phyloP scores from a whole-genome alignment of 2,113 vertebrate genomes.

The Xenopus laevis region DNA sequence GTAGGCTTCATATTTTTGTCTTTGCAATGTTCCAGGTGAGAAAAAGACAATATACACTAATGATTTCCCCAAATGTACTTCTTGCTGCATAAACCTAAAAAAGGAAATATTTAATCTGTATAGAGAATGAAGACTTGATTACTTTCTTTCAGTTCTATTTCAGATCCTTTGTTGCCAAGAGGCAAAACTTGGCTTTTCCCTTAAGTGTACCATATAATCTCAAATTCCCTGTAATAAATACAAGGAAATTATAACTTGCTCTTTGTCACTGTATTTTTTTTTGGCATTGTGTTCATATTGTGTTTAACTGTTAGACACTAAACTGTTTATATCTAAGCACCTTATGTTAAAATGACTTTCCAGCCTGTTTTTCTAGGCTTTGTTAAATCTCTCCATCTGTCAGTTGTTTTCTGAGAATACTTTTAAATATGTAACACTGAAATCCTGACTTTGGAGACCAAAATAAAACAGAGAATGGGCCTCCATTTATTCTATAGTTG shows the following conservation, averaged over 20 bases:
- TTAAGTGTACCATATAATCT: neutral
- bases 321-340: conserved; percentile 2
- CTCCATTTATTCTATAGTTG: too few relatives aligned
- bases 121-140: neutral
- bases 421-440: too few relatives aligned
- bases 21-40: neutral
- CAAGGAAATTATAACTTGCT: neutral
- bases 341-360: too few relatives aligned
- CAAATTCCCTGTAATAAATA: neutral
- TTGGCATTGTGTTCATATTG: neutral
- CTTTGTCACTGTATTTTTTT: neutral
- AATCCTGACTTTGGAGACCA: too few relatives aligned
- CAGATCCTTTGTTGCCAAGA: neutral
- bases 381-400: too few relatives aligned
- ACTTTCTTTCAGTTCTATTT: neutral
- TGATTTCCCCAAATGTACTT: neutral
- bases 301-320: conserved; percentile 2
- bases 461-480: too few relatives aligned
- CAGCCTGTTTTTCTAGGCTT: too few relatives aligned
- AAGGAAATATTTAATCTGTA: neutral
- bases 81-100: neutral
- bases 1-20: neutral
- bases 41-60: conserved; percentile 1
- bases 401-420: too few relatives aligned
- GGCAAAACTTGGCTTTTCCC: neutral